Evolutionary conservation across 2,888 invertebrate genomes (phyloP).

Genomic region (Candidula unifasciata): DNA sequence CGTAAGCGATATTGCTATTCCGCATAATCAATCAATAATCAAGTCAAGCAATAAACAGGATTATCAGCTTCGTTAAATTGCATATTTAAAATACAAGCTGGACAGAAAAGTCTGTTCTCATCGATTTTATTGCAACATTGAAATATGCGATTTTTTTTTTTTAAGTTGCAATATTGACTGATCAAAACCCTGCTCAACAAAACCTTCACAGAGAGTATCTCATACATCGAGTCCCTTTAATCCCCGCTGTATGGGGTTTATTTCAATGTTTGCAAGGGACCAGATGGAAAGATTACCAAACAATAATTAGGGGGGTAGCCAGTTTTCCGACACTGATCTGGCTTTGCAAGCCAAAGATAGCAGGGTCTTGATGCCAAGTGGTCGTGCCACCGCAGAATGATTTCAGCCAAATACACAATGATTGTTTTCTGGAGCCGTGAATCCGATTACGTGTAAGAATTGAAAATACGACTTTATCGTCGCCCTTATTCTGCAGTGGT

Average conservation of each 20-base stretch:
- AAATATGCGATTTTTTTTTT: not conserved
- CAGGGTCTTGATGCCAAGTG: not conserved
- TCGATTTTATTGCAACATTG: not conserved
- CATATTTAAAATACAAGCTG: not conserved
- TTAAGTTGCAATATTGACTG: not conserved
- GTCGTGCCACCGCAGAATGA: not conserved
- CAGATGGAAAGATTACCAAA: slow-evolving; percentile 20
- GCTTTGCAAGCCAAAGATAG: slow-evolving; percentile 7
- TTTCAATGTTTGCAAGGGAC: slow-evolving; percentile 23
- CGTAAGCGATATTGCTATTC: no score
- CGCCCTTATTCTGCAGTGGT: not conserved
- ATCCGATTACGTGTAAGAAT: not conserved
- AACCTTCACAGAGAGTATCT: not conserved
- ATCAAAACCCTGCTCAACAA: not conserved
- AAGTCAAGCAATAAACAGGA: no score
- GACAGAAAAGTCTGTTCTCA: not conserved
- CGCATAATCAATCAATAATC: no score
- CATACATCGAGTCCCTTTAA: slow-evolving; percentile 9
- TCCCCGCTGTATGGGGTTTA: slow-evolving; percentile 5
- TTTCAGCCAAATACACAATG: slow-evolving; percentile 3
- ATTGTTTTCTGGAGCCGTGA: not conserved
- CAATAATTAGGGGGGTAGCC: slow-evolving; percentile 28
- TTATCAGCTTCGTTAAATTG: not conserved
- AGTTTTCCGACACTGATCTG: slow-evolving; percentile 27
- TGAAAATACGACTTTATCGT: not conserved